phyloP scores from a whole-genome alignment of 2,113 vertebrate species.

The Bostrychus sinensis region DNA sequence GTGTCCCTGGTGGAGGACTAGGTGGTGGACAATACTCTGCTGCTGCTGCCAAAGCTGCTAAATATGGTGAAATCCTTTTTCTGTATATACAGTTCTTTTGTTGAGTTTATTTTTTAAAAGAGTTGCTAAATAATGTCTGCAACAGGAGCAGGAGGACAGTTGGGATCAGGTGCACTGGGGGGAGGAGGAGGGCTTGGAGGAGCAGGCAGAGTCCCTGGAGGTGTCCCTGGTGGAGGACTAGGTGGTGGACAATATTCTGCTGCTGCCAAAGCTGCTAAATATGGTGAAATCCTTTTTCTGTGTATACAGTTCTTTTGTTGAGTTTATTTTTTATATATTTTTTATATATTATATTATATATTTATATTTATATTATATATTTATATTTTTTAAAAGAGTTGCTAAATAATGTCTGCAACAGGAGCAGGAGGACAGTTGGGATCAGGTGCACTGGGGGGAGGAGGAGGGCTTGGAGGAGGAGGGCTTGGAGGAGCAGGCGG shows the following conservation, averaged over 20 bases:
- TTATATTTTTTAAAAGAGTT: not conserved
- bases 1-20: slow-evolving; percentile 22
- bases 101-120: not conserved
- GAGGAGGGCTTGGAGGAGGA: slow-evolving; percentile 10
- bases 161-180: slow-evolving; percentile 8
- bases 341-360: too few relatives aligned
- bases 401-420: not conserved
- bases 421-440: not conserved
- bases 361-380: too few relatives aligned
- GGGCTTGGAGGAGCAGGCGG: not conserved
- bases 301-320: not conserved
- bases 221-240: slow-evolving; percentile 23
- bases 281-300: slow-evolving; percentile 33
- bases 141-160: not conserved
- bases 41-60: slow-evolving; percentile 64
- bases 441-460: slow-evolving; percentile 7
- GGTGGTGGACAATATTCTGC: slow-evolving; percentile 50
- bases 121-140: not conserved
- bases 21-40: slow-evolving; percentile 46
- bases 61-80: slow-evolving; percentile 50
- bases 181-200: slow-evolving; percentile 6
- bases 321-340: not conserved
- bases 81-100: not conserved
- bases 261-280: slow-evolving; percentile 67
- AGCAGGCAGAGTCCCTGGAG: slow-evolving; percentile 38